Conservation (phyloP, 2,888 invertebrate genomes). For the Tiliacea citrago region DNA sequence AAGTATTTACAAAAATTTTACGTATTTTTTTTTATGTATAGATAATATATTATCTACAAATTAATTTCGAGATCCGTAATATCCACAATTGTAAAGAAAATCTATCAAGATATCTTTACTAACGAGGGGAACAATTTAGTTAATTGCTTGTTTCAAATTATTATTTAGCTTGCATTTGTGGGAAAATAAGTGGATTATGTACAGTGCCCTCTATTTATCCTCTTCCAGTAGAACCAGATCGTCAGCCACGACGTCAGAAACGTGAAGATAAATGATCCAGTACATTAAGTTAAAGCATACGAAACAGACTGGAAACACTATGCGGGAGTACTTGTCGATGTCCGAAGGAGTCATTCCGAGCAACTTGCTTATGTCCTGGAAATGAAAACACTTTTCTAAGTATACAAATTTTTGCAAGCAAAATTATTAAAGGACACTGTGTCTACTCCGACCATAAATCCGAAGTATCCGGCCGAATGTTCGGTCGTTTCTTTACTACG, state of each 20-base stretch:
- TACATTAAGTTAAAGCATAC: constrained; percentile 99
- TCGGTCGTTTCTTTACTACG: too few species aligned
- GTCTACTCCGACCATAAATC: too few species aligned
- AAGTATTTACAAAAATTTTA: constrained; percentile 48
- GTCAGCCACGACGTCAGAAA: constrained; percentile 98
- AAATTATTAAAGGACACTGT: background rate
- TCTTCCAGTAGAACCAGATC: constrained; percentile 96
- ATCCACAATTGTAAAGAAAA: constrained; percentile 8
- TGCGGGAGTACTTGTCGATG: constrained; percentile 99
- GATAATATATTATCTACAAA: constrained; percentile 32
- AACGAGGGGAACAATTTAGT: constrained; percentile 10
- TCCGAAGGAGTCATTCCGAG: constrained; percentile 98
- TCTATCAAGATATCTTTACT: constrained; percentile 11
- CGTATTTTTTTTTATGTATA: constrained; percentile 25
- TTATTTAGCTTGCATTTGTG: constrained; percentile 74
- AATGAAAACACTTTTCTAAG: constrained; percentile 51
- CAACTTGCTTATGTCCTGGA: constrained; percentile 96
- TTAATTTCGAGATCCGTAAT: constrained; percentile 8
- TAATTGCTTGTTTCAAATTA: constrained; percentile 81
- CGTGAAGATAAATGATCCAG: constrained; percentile 99
- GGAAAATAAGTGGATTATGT: constrained; percentile 84
- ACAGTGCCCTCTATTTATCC: constrained; percentile 88
- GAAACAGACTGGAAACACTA: constrained; percentile 99
- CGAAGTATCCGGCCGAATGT: too few species aligned
- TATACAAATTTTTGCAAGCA: constrained; percentile 14